Evolutionary conservation across 2,888 invertebrate genomes (phyloP), one percentile per base, ranked within the genome.

Genomic region (Tethea ocularis): DNA sequence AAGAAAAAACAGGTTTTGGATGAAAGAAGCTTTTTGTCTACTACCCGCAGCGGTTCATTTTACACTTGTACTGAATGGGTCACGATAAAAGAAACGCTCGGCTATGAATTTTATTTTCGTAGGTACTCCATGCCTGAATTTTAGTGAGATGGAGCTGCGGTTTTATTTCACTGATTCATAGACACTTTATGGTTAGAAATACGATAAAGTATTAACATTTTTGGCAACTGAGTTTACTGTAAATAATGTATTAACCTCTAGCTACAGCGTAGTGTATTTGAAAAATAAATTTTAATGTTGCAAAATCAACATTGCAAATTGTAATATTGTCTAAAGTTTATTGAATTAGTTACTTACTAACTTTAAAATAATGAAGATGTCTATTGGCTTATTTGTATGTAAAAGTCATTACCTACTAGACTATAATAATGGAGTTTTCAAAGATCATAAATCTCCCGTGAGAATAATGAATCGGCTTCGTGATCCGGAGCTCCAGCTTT

Each of bases 1-100:
- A 78, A 82, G 86, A 87, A 85, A 88, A 85, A 85, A 77, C 82
- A 83, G 83, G 86, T 87, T 87, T 84, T 67, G 78, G 75, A 61
- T 85, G 84, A 87, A 86, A 81, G 73, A 77, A 78, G 74, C 77
- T 79, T 82, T 85, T 85, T 83, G 79, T 83, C 74, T 76, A 64
- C 60, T 66, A 68, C 66, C 65, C 64, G 60, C 61, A 57, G 65
- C 36, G 57, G 76, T 77, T 80, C 77, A 79, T 77, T 76, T 74
- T 73, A 71, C 69, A 67, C 66, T 62, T 66, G 64, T 58, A 62
- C 63, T 65, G 66, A 75, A 78, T 70, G 69, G 69, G 69, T 68
- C 61, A 69, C 69, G 74, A 74, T 79, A 77, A 81, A 81, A 78
- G 13, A 62, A 78, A 73, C 61, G 63, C 62, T 70, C 70, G 59